Base-by-base conservation (phyloP, 2,113 vertebrate genomes). In the Isichthys henryi region DNA sequence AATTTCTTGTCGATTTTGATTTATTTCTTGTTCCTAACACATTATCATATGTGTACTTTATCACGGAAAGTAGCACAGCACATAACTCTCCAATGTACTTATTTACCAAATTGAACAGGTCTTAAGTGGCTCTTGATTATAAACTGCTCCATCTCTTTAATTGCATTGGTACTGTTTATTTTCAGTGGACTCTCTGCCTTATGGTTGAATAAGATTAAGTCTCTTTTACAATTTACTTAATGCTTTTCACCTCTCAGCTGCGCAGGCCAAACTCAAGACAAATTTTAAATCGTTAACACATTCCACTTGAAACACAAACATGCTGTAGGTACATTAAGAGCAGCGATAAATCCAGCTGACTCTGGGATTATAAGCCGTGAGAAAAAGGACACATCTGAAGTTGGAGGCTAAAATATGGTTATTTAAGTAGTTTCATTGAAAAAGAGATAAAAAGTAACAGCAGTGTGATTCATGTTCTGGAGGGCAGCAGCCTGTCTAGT, bases 341-440 rank as follows among this genome's bases (percentile, higher is more conserved):
- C 77, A 19, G 23, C 23, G 1, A 84, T 89, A 89, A 89, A 89
- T 89, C 80, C n/a, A 9, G 88, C 10, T 27, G 52, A 84, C n/a
- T 46, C 45, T 45, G 39, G 43, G 43, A 74, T 82, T 53, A 89
- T 82, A 82, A 89, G 56, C 49, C 3, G 49, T 46, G 39, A 23
- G 77, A 85, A 85, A 48, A 17, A 48, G 39, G 39, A 46, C 50
- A 84, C 80, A 62, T 84, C 88, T 48, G 88, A 80, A 85, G 35
- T 85, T 84, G 77, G 43, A 52, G 74, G 10, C 74, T 83, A 56
- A 89, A 89, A 83, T 89, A 83, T 89, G 46, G 80, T 27, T 84
- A 48, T 89, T 89, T 89, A 85, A 85, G 48, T 56, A 48, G 77
- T 89, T 89, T 85, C 21, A 62, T 89, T 89, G 88, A 89, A 74